phyloP scores from a whole-genome alignment of 2,113 vertebrate genomes.

The Diadophis punctatus region DNA sequence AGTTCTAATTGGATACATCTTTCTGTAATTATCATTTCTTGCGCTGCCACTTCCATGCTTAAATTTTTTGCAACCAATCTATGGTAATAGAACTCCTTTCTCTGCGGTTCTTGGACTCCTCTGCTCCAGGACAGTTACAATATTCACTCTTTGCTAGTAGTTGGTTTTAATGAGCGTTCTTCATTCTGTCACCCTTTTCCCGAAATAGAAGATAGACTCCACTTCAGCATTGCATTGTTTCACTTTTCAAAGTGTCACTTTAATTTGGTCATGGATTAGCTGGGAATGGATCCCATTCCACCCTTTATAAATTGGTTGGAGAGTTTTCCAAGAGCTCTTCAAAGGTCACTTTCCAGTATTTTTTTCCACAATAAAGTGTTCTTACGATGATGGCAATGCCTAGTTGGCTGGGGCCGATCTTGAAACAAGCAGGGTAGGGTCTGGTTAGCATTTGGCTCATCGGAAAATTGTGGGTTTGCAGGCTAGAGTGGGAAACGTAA shows the following conservation, averaged over 20 bases:
- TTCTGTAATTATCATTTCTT: neutral
- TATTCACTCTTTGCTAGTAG: neutral
- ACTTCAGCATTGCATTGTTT: neutral
- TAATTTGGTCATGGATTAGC: neutral
- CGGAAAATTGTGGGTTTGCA: neutral
- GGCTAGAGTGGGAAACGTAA: neutral
- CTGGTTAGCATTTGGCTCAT: neutral
- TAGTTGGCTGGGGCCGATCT: neutral
- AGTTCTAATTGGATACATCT: neutral
- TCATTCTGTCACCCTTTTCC: neutral
- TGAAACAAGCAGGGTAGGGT: neutral
- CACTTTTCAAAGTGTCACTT: neutral
- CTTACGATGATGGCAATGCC: neutral
- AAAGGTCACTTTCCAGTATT: neutral
- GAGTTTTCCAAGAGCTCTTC: neutral
- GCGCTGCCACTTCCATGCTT: neutral
- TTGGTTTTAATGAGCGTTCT: neutral
- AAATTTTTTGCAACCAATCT: neutral
- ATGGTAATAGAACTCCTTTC: neutral
- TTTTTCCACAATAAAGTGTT: neutral
- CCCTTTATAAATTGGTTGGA: neutral
- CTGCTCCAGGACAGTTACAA: neutral
- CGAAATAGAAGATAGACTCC: neutral
- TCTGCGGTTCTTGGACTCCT: neutral
- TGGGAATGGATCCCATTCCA: neutral